phyloP scores from a whole-genome alignment of 2,797 vertebrate species.

The Eospalax fontanierii region DNA sequence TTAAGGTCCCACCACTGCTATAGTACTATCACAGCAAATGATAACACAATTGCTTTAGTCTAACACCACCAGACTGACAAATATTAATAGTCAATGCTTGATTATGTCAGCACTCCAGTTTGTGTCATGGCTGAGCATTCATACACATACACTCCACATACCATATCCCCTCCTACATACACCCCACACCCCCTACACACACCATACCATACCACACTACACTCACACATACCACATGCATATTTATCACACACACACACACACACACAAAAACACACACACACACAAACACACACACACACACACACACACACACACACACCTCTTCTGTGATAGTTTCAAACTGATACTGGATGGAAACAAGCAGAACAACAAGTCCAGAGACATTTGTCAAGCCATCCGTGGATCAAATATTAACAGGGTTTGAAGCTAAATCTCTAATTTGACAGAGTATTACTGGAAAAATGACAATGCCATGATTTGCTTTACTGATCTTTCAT shows the following conservation, averaged over 20 bases:
- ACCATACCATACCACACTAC: background rate
- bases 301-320: too few species aligned
- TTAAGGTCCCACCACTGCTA: too few species aligned
- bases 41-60: background rate
- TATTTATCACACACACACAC: background rate
- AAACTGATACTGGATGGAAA: background rate
- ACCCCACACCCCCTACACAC: too few species aligned
- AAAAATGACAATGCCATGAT: background rate
- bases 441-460: background rate
- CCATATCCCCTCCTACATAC: too few species aligned
- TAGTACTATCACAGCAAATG: background rate
- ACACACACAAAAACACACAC: too few species aligned
- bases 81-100: background rate
- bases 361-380: background rate
- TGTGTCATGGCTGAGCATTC: too few species aligned
- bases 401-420: background rate
- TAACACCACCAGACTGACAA: background rate
- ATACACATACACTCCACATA: too few species aligned
- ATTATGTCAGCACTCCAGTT: too few species aligned
- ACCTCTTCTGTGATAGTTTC: background rate
- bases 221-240: background rate
- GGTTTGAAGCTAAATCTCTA: background rate
- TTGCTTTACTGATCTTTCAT: conserved; percentile 16
- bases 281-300: too few species aligned
- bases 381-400: background rate